A percentile compares a stretch with the other conserved stretches of the same genome.
Conservation (phyloP, 2,888 invertebrate genomes). For the Drosophila gaucha region DNA sequence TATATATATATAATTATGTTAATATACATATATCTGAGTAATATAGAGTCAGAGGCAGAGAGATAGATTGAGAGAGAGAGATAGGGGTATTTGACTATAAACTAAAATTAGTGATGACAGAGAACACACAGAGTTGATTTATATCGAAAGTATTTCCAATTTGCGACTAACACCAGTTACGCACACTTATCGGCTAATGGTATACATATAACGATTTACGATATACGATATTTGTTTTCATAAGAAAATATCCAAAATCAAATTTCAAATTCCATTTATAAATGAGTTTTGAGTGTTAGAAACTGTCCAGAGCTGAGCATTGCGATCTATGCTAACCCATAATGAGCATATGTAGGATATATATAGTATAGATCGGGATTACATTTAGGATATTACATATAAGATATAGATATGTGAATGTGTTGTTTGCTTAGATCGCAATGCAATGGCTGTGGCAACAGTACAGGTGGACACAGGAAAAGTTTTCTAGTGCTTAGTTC, state of each 20-base stretch:
- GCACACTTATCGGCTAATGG: conserved; percentile 70
- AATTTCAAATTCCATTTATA: conserved; percentile 29
- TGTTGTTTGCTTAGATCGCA: conserved; percentile 26
- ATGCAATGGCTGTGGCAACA: conserved; percentile 10
- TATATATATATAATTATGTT: neutral
- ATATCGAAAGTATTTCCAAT: conserved; percentile 60
- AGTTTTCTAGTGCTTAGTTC: conserved; percentile 63
- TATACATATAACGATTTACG: conserved; percentile 39
- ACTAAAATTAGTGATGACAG: conserved; percentile 81
- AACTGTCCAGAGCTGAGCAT: conserved; percentile 21
- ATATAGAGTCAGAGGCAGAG: conserved; percentile 11
- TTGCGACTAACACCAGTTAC: conserved; percentile 84
- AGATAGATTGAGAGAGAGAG: conserved; percentile 1
- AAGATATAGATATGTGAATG: conserved; percentile 22
- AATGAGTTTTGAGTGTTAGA: conserved; percentile 46
- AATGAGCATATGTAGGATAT: conserved; percentile 30
- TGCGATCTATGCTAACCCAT: conserved; percentile 45
- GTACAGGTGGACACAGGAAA: conserved; percentile 67
- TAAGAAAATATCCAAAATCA: conserved; percentile 19
- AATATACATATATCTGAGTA: conserved; percentile 12
- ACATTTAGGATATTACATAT: conserved; percentile 22
- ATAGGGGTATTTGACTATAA: conserved; percentile 21
- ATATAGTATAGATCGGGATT: conserved; percentile 13
- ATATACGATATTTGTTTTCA: conserved; percentile 27
- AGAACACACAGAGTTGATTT: conserved; percentile 62